Evolutionary conservation across 1,140 invertebrate genomes (phyloP).

Genomic region (Conus ventricosus): DNA sequence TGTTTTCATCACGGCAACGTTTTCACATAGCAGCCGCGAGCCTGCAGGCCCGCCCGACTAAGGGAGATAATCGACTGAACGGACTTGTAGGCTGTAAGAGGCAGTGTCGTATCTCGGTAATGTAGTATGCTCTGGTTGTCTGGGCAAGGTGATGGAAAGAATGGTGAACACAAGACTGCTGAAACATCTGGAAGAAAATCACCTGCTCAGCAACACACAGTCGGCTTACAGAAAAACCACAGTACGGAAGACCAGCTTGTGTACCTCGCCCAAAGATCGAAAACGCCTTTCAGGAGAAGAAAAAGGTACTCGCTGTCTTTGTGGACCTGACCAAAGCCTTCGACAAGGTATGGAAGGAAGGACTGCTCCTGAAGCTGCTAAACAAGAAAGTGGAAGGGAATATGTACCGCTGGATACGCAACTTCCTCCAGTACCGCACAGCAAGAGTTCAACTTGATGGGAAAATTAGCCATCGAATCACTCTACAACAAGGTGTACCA

Average conservation of each 20-base stretch:
- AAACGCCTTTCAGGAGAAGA: conserved; percentile 36
- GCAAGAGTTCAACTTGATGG: conserved; percentile 1
- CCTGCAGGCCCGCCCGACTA: too few species aligned
- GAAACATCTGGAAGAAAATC: background rate
- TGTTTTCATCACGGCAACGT: too few species aligned
- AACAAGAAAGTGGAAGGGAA: background rate
- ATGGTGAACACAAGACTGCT: conserved; percentile 8
- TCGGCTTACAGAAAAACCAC: background rate
- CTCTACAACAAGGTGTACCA: conserved; percentile 15
- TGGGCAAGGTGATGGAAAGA: background rate
- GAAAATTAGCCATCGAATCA: background rate
- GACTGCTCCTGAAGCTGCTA: conserved; percentile 32
- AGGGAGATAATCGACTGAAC: too few species aligned
- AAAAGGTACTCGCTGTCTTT: conserved; percentile 13
- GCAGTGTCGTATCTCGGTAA: too few species aligned
- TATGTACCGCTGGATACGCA: background rate
- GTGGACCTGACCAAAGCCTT: conserved; percentile 40
- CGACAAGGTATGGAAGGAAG: conserved; percentile 38
- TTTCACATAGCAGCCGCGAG: too few species aligned
- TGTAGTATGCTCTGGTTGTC: too few species aligned
- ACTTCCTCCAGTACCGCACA: background rate
- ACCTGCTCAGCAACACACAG: background rate
- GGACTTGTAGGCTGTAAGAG: too few species aligned
- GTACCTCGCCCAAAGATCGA: conserved; percentile 3
- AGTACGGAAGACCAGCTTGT: conserved; percentile 19